Base-by-base conservation (phyloP, 1,140 invertebrate species). In the Trichonephila clavata region DNA sequence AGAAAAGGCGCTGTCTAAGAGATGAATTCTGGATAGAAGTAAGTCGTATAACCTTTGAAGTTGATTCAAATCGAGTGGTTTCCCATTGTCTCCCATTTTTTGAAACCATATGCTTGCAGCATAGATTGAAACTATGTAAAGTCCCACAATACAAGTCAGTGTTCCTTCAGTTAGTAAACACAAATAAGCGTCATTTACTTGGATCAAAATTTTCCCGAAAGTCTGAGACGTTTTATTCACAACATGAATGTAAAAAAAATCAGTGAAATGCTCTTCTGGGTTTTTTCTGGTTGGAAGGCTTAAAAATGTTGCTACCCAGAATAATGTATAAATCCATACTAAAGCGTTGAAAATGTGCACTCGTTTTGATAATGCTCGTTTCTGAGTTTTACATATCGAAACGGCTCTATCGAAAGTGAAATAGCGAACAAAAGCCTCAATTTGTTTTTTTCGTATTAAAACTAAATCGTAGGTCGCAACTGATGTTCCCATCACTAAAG, bases 211-310 rank as follows among this genome's bases (percentile, higher is more conserved):
- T 81, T 80, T 90, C 8, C 32, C 24, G 60, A 81, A 80, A 27
- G 8, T 24, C 18, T 43, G n/a, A 21, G 89, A 90, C 20, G 89
- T 90, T 81, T 90, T 80, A 61, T 90, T 90, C n/a, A 81, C 89
- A 16, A 90, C n/a, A 2, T 32, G 43, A 21, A 13, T 16, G 13
- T 80, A 90, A 39, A 90, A 90, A 10, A 60, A 43, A 21, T 59
- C 59, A 20, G 89, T 90, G 43, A 90, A 90, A 61, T 90, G 89
- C 5, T 80, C 20, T 16, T 90, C 60, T 3, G 89, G 89, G 6
- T 60, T 39, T 20, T 90, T 80, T 21, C 20, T 90, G 7, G 89
- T 81, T 27, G 89, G 89, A 21, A 90, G 59, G 14, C 50, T n/a
- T 50, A 90, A 81, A 81, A 77, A 80, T 27, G 89, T 90, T 6